These are phyloP conservation scores for Acinonyx jubatus DNA, from an alignment of 2,113 vertebrate genomes.

Conservation along the genomic window DNA sequence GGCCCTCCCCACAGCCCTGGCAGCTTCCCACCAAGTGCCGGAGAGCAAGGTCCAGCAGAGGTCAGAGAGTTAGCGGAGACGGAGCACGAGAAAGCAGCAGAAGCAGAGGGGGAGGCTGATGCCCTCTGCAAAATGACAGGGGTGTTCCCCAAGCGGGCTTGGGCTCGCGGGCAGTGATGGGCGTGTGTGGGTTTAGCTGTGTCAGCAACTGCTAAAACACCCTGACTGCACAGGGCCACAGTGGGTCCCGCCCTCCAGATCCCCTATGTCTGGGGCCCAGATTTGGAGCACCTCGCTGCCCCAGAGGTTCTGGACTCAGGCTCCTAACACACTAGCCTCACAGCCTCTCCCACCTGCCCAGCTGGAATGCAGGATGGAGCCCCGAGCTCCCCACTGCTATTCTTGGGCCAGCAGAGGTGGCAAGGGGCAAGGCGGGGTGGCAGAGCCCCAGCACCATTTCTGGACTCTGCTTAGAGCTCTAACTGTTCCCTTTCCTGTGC, in stretches of 20 bases:
- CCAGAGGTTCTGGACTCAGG: not conserved
- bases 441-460: not conserved
- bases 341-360: not conserved
- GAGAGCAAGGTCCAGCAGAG: not conserved
- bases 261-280: not conserved
- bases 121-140: not conserved
- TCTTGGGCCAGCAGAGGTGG: not conserved
- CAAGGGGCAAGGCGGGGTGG: not conserved
- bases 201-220: not conserved
- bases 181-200: not conserved
- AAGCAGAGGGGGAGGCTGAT: not conserved
- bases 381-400: not conserved
- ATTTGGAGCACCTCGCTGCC: not conserved
- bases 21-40: not conserved
- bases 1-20: too few relatives aligned
- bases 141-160: not conserved
- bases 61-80: not conserved
- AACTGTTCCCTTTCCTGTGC: not conserved
- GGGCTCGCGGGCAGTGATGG: rapidly evolving
- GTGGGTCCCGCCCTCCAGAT: not conserved
- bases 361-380: not conserved
- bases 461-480: not conserved
- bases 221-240: not conserved
- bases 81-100: not conserved
- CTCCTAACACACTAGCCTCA: not conserved